Base-by-base conservation (phyloP, 2,888 invertebrate genomes). In the Schizaphis graminum region DNA sequence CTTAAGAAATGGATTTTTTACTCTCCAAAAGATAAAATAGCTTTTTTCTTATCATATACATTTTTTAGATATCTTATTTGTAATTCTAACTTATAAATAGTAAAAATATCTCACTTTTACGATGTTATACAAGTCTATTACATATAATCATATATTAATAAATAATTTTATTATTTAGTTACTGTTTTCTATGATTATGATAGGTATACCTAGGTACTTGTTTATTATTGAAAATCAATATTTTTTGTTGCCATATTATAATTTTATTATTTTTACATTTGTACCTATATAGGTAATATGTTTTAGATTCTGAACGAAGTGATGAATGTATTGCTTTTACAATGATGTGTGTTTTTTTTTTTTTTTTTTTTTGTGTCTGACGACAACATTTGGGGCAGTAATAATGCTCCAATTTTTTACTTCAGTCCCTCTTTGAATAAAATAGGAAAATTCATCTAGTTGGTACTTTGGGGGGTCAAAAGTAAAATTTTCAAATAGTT, bases 181-280 rank as follows among this genome's bases (percentile, higher is more conserved):
- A 89, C 35, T 24, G 88, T 24, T 88, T 49, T n/a, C 87, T 49
- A 87, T 87, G 35, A 53, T 35, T 56, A 26, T 53, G 24, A 16
- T 41, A 24, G 2, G 49, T 56, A 11, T 56, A 11, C n/a, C 7
- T 49, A 10, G n/a, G 7, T 49, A 24, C 10, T 88, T 24, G 53
- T 89, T 41, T 41, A 26, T 53, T 56, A 89, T 89, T 56, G 26
- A 56, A 56, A 89, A 89, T 41, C 88, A 26, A 89, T 89, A 41
- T 88, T 41, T 88, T 56, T 41, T 35, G 5, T 24, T 56, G 1
- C 24, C 11, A 13, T 67, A n/a, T n/a, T n/a, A 35, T 67, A 21
- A 67, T 67, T 67, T 67, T 67, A 35, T 67, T 35, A 67, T 67
- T 67, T 67, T 67, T 16, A 16, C 7, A 21, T 7, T 67, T 26